A percentile compares a stretch with the other conserved stretches of the same genome.
Evolutionary conservation across 2,888 invertebrate genomes (phyloP).

Genomic region (Nomada fabriciana): DNA sequence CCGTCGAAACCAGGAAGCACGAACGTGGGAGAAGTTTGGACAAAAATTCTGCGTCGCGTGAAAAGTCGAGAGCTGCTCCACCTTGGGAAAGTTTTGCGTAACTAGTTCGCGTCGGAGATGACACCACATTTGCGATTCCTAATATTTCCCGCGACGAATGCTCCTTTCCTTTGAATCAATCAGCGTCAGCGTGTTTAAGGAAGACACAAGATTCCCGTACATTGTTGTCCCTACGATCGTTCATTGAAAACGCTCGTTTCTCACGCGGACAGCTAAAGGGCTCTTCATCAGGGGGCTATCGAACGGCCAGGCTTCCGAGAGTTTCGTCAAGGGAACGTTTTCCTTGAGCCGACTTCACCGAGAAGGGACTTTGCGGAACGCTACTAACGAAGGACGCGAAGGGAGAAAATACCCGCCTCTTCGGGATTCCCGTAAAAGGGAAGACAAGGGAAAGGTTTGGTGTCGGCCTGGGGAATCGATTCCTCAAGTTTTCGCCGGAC

Average conservation of each 20-base stretch:
- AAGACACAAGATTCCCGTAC: conserved; percentile 6
- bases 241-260: conserved; percentile 65
- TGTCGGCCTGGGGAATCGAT: conserved; percentile 50
- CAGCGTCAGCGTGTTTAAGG: conserved; percentile 4
- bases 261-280: conserved; percentile 50
- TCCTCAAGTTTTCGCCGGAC: conserved; percentile 52
- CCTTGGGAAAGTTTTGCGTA: conserved; percentile 5
- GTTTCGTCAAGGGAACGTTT: conserved; percentile 49
- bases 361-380: conserved; percentile 28
- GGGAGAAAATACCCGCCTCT: not conserved
- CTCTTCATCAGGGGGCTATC: conserved; percentile 68
- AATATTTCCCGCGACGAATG: not conserved
- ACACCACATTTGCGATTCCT: not conserved
- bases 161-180: not conserved
- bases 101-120: not conserved
- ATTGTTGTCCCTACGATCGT: conserved; percentile 3
- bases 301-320: conserved; percentile 57
- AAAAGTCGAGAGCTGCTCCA: not conserved
- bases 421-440: not conserved
- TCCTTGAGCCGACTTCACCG: conserved; percentile 30
- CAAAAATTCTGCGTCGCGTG: not conserved
- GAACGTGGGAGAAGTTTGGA: not conserved
- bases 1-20: conserved; percentile 6
- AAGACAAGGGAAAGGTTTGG: not conserved
- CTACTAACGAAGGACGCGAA: conserved; percentile 53